Conservation (phyloP, 1,140 invertebrate genomes). For the Dryas iulia region DNA sequence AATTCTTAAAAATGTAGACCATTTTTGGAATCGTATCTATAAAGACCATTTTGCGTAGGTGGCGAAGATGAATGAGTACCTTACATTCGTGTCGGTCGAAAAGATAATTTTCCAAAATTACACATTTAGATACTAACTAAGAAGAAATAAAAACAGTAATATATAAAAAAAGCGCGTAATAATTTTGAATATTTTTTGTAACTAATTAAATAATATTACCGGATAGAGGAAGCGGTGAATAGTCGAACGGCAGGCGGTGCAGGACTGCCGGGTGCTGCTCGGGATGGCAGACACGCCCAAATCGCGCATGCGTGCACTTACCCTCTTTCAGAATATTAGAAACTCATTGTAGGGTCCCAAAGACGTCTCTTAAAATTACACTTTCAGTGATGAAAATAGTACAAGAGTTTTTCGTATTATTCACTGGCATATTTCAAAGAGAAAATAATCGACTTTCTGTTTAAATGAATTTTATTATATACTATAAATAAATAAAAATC, state of each 20-base stretch:
- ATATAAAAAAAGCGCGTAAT: neutral
- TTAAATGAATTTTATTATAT: neutral
- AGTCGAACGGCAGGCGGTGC: constrained; percentile 40
- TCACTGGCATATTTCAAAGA: neutral
- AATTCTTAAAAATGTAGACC: constrained; percentile 23
- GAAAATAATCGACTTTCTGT: neutral
- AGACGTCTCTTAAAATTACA: constrained; percentile 5
- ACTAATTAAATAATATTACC: constrained; percentile 45
- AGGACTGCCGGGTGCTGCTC: constrained; percentile 53
- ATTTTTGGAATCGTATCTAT: constrained; percentile 21
- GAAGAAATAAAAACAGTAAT: neutral
- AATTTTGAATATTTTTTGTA: constrained; percentile 3
- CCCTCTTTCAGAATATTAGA: constrained; percentile 26
- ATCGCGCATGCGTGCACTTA: constrained; percentile 62
- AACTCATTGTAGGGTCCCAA: neutral
- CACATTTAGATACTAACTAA: neutral
- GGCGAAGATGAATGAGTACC: constrained; percentile 8
- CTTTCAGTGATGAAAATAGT: neutral
- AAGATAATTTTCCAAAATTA: no score
- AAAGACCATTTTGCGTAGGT: constrained; percentile 45
- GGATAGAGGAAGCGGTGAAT: constrained; percentile 33
- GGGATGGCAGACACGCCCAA: constrained; percentile 66
- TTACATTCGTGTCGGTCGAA: no score
- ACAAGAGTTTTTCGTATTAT: neutral
- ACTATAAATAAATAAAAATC: no score